phyloP scores from a whole-genome alignment of 1,140 invertebrate genomes.

The Scaptomyza pallida region DNA sequence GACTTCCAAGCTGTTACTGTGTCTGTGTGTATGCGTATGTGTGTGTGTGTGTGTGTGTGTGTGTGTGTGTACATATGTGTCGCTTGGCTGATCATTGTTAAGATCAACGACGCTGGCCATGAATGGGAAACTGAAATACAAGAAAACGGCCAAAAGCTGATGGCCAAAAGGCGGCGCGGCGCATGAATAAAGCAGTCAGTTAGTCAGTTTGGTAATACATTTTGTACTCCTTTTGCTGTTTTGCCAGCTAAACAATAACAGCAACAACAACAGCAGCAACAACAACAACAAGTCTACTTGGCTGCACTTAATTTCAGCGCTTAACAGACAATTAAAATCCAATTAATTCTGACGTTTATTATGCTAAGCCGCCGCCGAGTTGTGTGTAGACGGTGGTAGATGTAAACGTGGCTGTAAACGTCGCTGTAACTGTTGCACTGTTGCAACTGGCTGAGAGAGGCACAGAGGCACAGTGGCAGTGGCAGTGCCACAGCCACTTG shows the following conservation, averaged over 20 bases:
- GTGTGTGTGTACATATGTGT: constrained; percentile 47
- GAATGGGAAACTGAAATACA: constrained; percentile 34
- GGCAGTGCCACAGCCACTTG: background rate
- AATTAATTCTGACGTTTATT: constrained; percentile 83
- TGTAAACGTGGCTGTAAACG: constrained; percentile 26
- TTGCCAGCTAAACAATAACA: constrained; percentile 32
- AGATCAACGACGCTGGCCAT: constrained; percentile 60
- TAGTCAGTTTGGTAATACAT: constrained; percentile 75
- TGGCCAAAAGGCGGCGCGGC: constrained; percentile 47
- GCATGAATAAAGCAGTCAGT: constrained; percentile 77
- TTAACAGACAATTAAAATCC: constrained; percentile 82
- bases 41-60: constrained; percentile 50
- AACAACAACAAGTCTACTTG: constrained; percentile 58
- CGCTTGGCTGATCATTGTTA: constrained; percentile 79
- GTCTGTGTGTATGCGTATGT: constrained; percentile 40
- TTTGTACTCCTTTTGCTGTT: constrained; percentile 39
- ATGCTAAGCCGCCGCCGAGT: constrained; percentile 66
- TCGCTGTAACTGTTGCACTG: constrained; percentile 24
- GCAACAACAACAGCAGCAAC: constrained; percentile 16
- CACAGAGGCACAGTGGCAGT: background rate
- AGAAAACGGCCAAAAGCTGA: background rate
- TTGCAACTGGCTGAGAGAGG: constrained; percentile 1
- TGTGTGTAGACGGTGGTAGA: constrained; percentile 45
- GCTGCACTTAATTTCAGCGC: constrained; percentile 81
- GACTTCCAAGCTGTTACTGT: constrained; percentile 33